These are phyloP conservation scores for Caenorhabditis sp. DNA, from an alignment of 2,888 invertebrate genomes.

Conservation along the genomic window DNA sequence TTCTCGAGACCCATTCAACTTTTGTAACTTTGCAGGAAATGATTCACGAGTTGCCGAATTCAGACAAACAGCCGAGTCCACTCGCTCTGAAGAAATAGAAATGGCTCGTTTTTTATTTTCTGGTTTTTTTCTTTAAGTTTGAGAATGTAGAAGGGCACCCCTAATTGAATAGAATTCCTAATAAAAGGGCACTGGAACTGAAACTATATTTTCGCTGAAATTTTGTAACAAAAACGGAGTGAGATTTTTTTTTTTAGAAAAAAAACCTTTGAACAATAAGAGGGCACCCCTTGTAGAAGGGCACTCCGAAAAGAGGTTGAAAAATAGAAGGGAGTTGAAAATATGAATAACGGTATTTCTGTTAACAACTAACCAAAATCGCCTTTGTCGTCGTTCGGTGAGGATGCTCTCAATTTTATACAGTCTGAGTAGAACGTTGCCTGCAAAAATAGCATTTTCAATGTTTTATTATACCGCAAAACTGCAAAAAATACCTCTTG, in stretches of 20 bases:
- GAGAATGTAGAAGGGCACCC: too few species aligned
- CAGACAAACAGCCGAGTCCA: conserved; percentile 31
- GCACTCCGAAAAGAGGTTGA: too few species aligned
- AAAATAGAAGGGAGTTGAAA: too few species aligned
- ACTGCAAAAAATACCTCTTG: conserved; percentile 16
- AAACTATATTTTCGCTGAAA: too few species aligned
- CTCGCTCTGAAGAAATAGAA: neutral
- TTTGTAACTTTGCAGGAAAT: conserved; percentile 18
- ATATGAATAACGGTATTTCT: neutral
- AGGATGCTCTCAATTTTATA: conserved; percentile 13
- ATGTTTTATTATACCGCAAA: neutral
- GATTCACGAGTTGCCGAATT: conserved; percentile 13
- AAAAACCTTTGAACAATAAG: too few species aligned
- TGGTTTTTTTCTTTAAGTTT: too few species aligned
- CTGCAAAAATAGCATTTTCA: conserved; percentile 9
- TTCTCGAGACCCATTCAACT: conserved; percentile 19
- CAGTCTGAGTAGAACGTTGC: conserved; percentile 17
- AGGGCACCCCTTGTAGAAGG: too few species aligned
- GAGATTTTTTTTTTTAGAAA: too few species aligned
- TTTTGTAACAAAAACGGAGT: too few species aligned
- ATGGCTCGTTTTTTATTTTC: too few species aligned
- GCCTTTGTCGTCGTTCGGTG: neutral
- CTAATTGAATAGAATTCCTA: too few species aligned
- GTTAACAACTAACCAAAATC: neutral
- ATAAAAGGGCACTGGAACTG: too few species aligned